Evolutionary conservation across 2,113 vertebrate species (phyloP).

Genomic region (Jaculus jaculus): DNA sequence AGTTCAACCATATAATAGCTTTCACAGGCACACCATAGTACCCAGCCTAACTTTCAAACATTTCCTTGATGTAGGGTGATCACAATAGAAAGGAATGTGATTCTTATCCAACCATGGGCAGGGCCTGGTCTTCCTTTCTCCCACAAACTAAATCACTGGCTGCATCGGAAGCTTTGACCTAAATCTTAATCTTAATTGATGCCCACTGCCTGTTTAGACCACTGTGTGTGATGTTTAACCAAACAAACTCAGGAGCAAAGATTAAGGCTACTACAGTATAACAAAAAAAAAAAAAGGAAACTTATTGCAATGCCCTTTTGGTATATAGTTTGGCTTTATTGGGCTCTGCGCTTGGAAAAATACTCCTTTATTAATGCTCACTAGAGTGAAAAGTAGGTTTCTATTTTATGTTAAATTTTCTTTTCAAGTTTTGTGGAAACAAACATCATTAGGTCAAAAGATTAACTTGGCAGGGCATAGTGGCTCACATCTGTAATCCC

Average conservation of each 20-base stretch:
- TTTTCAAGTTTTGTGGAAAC: not conserved
- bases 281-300: too few relatives aligned
- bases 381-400: not conserved
- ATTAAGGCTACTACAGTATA: not conserved
- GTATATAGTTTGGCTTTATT: slow-evolving; percentile 6
- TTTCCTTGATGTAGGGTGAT: slow-evolving; percentile 84
- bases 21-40: slow-evolving; percentile 74
- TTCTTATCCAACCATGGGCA: slow-evolving; percentile 75
- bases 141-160: slow-evolving; percentile 79
- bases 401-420: not conserved
- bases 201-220: slow-evolving; percentile 62
- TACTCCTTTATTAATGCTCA: not conserved
- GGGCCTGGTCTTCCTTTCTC: slow-evolving; percentile 83
- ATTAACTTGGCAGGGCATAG: not conserved
- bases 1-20: slow-evolving; percentile 82
- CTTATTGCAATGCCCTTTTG: not conserved
- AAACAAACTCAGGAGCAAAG: slow-evolving; percentile 33
- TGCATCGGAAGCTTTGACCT: slow-evolving; percentile 74
- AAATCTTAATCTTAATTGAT: slow-evolving; percentile 82
- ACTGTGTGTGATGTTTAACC: not conserved
- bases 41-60: slow-evolving; percentile 81
- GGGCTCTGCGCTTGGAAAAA: not conserved
- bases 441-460: not conserved
- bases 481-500: not conserved
- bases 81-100: slow-evolving; percentile 85